These are phyloP conservation scores for Peromyscus melanophrys DNA, from an alignment of 2,797 vertebrate genomes.

Conservation along the genomic window DNA sequence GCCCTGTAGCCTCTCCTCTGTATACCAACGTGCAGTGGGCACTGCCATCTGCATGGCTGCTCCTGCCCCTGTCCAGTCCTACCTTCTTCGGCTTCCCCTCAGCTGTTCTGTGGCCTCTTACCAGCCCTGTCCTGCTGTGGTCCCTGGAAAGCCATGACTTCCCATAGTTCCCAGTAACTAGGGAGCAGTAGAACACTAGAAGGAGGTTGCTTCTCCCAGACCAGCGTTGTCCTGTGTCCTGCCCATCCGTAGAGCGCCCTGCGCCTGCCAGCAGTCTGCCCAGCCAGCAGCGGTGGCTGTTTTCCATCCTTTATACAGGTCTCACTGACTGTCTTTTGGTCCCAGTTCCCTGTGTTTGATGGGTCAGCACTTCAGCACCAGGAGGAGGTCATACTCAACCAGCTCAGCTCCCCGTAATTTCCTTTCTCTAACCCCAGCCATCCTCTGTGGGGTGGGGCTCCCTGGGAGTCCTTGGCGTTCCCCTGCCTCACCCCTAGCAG, in stretches of 20 bases:
- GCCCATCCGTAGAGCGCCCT: accelerated
- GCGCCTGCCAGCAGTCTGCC: not conserved
- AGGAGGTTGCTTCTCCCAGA: not conserved
- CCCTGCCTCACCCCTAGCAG: not conserved
- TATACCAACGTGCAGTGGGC: not conserved
- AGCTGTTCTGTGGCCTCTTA: too few species aligned
- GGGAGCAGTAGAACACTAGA: not conserved
- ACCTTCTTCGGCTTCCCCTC: not conserved
- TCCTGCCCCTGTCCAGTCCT: not conserved
- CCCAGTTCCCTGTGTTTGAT: not conserved
- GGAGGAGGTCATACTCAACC: too few species aligned
- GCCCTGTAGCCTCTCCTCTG: accelerated
- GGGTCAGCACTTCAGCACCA: too few species aligned
- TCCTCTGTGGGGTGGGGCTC: not conserved
- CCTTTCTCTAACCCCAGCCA: not conserved
- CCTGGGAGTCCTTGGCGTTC: not conserved
- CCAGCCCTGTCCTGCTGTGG: not conserved
- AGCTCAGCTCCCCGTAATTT: not conserved
- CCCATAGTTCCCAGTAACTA: not conserved
- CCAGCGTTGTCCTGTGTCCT: accelerated
- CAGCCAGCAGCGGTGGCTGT: accelerated
- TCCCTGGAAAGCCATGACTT: not conserved
- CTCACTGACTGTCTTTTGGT: not conserved
- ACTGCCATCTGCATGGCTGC: accelerated
- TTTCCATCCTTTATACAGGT: not conserved